Evolutionary conservation across 2,797 vertebrate genomes (phyloP).

Genomic region (Chloroceryle amazona): DNA sequence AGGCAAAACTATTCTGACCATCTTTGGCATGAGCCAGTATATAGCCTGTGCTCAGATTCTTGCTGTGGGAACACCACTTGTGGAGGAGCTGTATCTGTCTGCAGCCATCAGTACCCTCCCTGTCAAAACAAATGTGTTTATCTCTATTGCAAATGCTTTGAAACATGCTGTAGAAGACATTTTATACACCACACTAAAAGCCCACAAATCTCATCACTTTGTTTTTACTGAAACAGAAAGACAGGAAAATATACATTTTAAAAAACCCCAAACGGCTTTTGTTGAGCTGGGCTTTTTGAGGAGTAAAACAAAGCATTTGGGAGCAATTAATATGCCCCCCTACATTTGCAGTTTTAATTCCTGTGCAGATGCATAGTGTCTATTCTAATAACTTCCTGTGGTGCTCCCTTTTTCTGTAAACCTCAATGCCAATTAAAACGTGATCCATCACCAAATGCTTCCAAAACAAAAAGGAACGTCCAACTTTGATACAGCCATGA

Average conservation of each 20-base stretch:
- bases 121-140: conserved; percentile 49
- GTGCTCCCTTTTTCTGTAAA: conserved; percentile 65
- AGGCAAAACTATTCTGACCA: background rate
- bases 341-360: conserved; percentile 48
- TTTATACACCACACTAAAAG: background rate
- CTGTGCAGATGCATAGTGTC: conserved; percentile 65
- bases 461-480: conserved; percentile 54
- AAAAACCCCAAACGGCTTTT: background rate
- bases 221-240: background rate
- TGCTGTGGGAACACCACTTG: background rate
- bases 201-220: background rate
- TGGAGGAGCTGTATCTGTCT: background rate
- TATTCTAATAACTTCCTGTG: conserved; percentile 76
- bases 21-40: background rate
- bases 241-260: background rate
- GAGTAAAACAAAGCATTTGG: conserved; percentile 55
- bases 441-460: conserved; percentile 68
- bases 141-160: background rate
- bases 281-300: background rate
- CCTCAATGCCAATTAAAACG: conserved; percentile 75
- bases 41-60: background rate
- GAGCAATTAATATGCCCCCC: conserved; percentile 53
- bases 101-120: conserved; percentile 9
- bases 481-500: conserved; percentile 45
- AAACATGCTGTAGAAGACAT: background rate